These are phyloP conservation scores for Eumaeus atala DNA, from an alignment of 1,140 invertebrate species.

Conservation along the genomic window DNA sequence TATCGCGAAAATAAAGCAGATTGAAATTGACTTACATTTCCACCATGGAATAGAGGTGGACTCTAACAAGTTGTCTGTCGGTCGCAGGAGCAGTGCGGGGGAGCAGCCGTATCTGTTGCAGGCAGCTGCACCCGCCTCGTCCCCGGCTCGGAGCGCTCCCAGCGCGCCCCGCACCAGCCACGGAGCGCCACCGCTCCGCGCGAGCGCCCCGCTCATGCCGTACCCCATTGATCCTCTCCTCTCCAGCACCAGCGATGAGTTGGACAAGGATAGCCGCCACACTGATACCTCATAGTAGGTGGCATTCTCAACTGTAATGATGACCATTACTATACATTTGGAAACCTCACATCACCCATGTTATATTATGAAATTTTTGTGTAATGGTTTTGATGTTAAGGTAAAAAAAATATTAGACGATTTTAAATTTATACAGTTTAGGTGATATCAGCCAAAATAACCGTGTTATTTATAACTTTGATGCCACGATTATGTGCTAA, in stretches of 20 bases:
- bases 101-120: constrained; percentile 64
- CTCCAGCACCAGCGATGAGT: constrained; percentile 49
- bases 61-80: constrained; percentile 48
- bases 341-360: no score
- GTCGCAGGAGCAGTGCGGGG: constrained; percentile 41
- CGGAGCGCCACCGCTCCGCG: constrained; percentile 32
- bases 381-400: no score
- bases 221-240: constrained; percentile 51
- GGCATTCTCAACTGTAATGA: constrained; percentile 58
- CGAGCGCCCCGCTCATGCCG: constrained; percentile 44
- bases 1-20: no score
- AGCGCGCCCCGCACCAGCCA: constrained; percentile 48
- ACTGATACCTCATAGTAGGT: constrained; percentile 65
- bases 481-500: no score
- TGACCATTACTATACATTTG: neutral
- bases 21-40: constrained; percentile 39
- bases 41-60: constrained; percentile 54
- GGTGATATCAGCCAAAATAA: no score
- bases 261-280: constrained; percentile 56
- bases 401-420: no score
- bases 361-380: no score
- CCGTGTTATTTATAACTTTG: no score
- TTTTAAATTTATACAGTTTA: no score
- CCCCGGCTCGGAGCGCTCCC: constrained; percentile 39
- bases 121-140: constrained; percentile 54